Conservation (phyloP, 2,113 vertebrate species). For the Micromys minutus region DNA sequence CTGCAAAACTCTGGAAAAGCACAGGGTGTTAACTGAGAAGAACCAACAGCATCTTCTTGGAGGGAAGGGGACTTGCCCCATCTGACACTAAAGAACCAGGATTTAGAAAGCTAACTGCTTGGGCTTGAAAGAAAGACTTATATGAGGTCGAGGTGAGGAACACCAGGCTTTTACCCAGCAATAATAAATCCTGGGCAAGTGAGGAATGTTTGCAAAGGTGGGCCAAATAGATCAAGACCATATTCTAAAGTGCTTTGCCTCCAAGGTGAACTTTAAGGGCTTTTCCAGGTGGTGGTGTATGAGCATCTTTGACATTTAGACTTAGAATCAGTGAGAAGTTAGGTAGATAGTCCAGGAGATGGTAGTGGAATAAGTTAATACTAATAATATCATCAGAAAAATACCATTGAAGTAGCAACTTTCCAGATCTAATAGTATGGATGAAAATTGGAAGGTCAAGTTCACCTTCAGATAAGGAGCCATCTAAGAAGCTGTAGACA, state of each 20-base stretch:
- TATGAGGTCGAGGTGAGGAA: neutral
- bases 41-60: neutral
- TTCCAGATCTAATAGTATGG: neutral
- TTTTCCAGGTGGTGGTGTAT: neutral
- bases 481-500: neutral
- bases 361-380: neutral
- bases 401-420: neutral
- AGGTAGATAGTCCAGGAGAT: neutral
- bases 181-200: neutral
- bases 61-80: neutral
- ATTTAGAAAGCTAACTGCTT: neutral
- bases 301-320: constrained; percentile 5
- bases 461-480: neutral
- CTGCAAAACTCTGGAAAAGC: neutral
- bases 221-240: neutral
- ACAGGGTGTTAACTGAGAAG: neutral
- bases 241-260: neutral
- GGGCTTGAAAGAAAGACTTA: neutral
- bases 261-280: neutral
- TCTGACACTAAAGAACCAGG: neutral
- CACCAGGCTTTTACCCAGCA: neutral
- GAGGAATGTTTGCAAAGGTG: neutral
- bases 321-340: neutral
- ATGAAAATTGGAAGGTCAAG: neutral
- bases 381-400: neutral